phyloP scores from a whole-genome alignment of 2,888 invertebrate genomes.

The Zelleria hepariella region DNA sequence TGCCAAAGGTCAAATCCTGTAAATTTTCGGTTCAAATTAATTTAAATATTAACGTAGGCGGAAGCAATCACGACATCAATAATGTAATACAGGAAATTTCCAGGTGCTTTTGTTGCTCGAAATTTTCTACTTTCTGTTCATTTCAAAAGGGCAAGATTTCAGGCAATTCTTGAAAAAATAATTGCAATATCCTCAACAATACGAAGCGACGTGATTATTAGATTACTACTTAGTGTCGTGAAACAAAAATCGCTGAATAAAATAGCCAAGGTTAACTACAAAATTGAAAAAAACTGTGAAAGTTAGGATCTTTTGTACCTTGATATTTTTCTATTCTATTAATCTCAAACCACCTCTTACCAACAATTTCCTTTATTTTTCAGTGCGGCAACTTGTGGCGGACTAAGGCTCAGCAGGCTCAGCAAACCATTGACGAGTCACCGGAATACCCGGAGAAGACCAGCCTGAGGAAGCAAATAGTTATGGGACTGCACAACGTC shows the following conservation, averaged over 20 bases:
- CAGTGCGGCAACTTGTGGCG: constrained; percentile 43
- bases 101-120: background rate
- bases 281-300: background rate
- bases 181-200: too few species aligned
- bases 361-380: constrained; percentile 14
- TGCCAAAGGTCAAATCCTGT: background rate
- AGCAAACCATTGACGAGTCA: constrained; percentile 22
- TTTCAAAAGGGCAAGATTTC: too few species aligned
- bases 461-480: constrained; percentile 31
- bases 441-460: constrained; percentile 21
- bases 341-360: background rate
- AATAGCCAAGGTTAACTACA: background rate
- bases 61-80: background rate
- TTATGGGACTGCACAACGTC: constrained; percentile 39
- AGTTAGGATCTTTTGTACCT: background rate
- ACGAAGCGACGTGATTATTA: too few species aligned
- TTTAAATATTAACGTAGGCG: background rate
- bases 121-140: too few species aligned
- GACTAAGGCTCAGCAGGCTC: constrained; percentile 23
- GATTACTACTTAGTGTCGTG: background rate
- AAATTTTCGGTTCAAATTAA: background rate
- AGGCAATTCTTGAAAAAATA: too few species aligned
- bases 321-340: background rate
- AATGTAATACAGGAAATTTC: background rate
- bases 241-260: background rate